Conservation (phyloP, 2,888 invertebrate species). For the Exocentrus adspersus region DNA sequence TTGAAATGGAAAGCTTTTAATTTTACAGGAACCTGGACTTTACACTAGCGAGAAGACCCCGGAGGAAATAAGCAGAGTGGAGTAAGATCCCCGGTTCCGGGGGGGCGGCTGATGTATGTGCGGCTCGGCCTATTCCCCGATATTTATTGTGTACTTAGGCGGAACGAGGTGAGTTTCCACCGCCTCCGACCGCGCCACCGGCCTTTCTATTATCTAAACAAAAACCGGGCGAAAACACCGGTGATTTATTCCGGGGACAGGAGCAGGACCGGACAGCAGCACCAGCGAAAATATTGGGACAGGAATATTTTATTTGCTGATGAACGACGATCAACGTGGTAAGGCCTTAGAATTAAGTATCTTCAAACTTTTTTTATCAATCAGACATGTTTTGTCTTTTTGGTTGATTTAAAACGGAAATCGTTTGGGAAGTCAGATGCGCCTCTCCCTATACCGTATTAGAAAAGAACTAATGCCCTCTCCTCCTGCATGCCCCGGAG, state of each 20-base stretch:
- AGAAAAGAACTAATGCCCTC: too few relatives aligned
- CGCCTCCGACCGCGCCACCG: conserved; percentile 45
- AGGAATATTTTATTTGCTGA: background rate
- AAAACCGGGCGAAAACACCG: conserved; percentile 44
- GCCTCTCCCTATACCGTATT: too few relatives aligned
- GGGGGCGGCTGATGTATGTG: conserved; percentile 60
- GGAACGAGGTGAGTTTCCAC: conserved; percentile 57
- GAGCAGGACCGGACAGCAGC: background rate
- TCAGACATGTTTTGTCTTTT: too few relatives aligned
- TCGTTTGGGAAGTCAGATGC: too few relatives aligned
- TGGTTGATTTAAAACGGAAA: too few relatives aligned
- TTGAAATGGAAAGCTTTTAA: too few relatives aligned
- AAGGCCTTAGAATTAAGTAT: too few relatives aligned
- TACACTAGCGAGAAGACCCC: too few relatives aligned
- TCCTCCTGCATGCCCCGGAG: too few relatives aligned
- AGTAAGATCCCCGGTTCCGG: conserved; percentile 51
- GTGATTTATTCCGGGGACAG: background rate
- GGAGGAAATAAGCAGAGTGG: conserved; percentile 61
- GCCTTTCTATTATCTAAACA: conserved; percentile 53
- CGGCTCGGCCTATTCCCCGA: conserved; percentile 60
- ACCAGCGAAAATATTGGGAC: background rate
- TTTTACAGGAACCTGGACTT: too few relatives aligned
- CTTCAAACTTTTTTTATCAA: too few relatives aligned
- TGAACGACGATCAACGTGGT: too few relatives aligned
- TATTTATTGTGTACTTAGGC: conserved; percentile 64